These are phyloP conservation scores for Lamproptera curius DNA, from an alignment of 2,888 invertebrate genomes.

Conservation along the genomic window DNA sequence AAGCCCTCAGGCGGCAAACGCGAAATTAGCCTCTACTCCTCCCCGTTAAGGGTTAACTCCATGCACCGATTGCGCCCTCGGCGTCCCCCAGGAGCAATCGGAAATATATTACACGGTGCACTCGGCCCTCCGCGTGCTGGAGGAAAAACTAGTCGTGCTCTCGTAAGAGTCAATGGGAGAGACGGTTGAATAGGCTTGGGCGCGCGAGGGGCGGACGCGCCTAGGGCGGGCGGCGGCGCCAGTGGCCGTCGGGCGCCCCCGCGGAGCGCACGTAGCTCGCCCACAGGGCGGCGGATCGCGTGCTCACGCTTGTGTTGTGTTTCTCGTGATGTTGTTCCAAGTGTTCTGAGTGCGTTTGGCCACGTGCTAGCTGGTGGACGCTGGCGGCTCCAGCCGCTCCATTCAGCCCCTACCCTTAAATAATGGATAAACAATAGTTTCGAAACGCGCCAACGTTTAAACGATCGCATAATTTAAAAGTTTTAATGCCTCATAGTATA, in stretches of 20 bases:
- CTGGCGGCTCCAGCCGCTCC: background rate
- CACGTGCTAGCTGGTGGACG: too few species aligned
- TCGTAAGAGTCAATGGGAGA: slow-evolving; percentile 58
- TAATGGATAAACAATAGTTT: too few species aligned
- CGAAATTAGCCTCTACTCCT: background rate
- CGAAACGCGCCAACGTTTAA: too few species aligned
- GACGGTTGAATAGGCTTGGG: slow-evolving; percentile 35
- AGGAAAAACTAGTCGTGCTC: slow-evolving; percentile 38
- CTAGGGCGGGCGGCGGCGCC: slow-evolving; percentile 43
- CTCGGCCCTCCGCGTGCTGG: slow-evolving; percentile 29
- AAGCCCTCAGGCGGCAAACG: background rate
- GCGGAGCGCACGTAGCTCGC: slow-evolving; percentile 31
- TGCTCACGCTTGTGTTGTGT: slow-evolving; percentile 16
- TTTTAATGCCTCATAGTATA: too few species aligned
- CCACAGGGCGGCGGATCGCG: slow-evolving; percentile 18
- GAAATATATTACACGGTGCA: slow-evolving; percentile 28
- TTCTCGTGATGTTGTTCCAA: slow-evolving; percentile 10
- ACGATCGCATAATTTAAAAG: too few species aligned
- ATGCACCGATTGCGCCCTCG: slow-evolving; percentile 3
- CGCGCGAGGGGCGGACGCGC: slow-evolving; percentile 39
- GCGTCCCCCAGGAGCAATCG: slow-evolving; percentile 26
- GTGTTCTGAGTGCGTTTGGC: slow-evolving; percentile 1
- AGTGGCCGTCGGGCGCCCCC: slow-evolving; percentile 48
- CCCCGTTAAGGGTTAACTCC: slow-evolving; percentile 11
- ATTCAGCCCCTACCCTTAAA: too few species aligned